Evolutionary conservation across 2,113 vertebrate species (phyloP).

Genomic region (Hydropotes inermis): DNA sequence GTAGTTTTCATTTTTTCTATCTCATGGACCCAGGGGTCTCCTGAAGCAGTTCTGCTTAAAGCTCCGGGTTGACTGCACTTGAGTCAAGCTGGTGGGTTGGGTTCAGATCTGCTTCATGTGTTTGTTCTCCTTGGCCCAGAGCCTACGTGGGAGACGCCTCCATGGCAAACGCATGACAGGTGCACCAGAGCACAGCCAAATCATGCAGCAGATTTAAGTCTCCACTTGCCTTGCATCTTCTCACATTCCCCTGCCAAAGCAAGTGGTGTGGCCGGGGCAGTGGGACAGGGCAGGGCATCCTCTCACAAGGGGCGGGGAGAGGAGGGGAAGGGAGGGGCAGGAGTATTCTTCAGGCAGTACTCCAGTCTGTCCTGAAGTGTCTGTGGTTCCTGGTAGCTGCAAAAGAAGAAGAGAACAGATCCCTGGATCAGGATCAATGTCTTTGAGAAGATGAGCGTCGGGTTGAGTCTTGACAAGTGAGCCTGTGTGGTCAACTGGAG

Average conservation of each 20-base stretch:
- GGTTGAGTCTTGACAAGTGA: neutral
- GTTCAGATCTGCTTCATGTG: neutral
- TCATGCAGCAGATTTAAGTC: neutral
- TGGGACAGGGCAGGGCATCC: neutral
- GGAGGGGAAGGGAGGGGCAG: neutral
- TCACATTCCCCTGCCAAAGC: slow-evolving; percentile 3
- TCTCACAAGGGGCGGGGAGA: neutral
- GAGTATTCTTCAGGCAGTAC: neutral
- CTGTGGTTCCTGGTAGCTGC: neutral
- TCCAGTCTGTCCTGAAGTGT: neutral
- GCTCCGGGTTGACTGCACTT: neutral
- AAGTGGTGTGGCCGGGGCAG: neutral
- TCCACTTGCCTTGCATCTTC: neutral
- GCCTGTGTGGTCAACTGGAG: neutral
- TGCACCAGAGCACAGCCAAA: slow-evolving; percentile 26
- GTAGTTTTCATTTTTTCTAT: neutral
- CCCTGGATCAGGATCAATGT: neutral
- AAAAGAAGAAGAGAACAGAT: neutral
- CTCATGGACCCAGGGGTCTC: neutral
- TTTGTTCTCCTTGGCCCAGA: neutral
- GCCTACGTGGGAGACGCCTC: neutral
- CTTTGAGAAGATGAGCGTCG: neutral
- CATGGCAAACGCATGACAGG: slow-evolving; percentile 34
- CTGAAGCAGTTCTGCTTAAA: neutral
- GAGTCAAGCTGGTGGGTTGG: neutral